These are phyloP conservation scores for Rhinolophus ferrumequinum DNA, from an alignment of 2,113 vertebrate genomes.

Conservation along the genomic window DNA sequence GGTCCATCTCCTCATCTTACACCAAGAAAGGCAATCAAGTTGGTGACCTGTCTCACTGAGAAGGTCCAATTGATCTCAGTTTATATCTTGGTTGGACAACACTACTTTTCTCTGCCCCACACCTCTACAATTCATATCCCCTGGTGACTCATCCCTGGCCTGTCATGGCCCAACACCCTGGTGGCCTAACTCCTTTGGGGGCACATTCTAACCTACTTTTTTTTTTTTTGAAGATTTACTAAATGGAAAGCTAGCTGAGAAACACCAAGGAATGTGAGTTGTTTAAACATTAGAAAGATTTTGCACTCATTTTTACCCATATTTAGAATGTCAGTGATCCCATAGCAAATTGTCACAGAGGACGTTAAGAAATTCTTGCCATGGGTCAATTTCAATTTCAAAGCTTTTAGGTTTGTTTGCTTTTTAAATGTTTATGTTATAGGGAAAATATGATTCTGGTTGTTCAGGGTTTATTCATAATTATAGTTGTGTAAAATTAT, in stretches of 20 bases:
- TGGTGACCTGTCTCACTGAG: neutral
- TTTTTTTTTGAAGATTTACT: neutral
- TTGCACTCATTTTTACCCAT: slow-evolving; percentile 73
- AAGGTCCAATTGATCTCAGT: neutral
- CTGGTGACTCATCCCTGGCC: neutral
- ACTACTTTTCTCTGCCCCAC: neutral
- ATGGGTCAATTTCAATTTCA: slow-evolving; percentile 73
- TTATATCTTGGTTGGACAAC: neutral
- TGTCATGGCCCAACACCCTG: neutral
- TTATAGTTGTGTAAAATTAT: slow-evolving; percentile 82
- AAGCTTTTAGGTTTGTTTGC: slow-evolving; percentile 65
- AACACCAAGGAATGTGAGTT: slow-evolving; percentile 19
- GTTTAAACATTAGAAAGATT: slow-evolving; percentile 62
- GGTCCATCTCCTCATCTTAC: neutral
- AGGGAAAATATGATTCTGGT: slow-evolving; percentile 75
- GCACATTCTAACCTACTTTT: neutral
- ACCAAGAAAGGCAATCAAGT: neutral
- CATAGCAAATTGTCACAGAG: slow-evolving; percentile 71
- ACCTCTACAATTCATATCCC: neutral
- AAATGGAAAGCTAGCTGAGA: slow-evolving; percentile 66
- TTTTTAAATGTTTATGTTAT: slow-evolving; percentile 72
- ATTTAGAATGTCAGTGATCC: slow-evolving; percentile 72
- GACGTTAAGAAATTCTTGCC: slow-evolving; percentile 59
- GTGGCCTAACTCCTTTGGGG: neutral
- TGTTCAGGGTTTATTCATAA: slow-evolving; percentile 81